Percentiles rank a stretch among this genome's conserved stretches.
Evolutionary conservation across 37 sponge, comb jelly and placozoan genomes (phyloP).

Genomic region (Cliona cf. orientalis): DNA sequence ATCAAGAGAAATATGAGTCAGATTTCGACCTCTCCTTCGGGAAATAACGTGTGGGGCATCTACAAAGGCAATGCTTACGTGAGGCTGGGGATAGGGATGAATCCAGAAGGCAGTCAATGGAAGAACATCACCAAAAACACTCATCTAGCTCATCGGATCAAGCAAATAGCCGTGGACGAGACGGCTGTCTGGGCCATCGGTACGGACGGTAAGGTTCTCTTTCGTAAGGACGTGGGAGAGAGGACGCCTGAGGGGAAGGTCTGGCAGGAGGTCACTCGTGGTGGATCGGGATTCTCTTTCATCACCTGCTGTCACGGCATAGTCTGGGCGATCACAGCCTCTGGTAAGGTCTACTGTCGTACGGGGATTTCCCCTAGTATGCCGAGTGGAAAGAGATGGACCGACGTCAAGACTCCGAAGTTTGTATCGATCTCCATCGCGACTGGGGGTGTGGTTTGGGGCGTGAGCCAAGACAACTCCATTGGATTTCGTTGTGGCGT

Average conservation of each 20-base stretch:
- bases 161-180: constrained; percentile 50
- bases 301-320: constrained; percentile 42
- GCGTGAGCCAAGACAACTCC: constrained; percentile 43
- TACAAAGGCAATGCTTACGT: constrained; percentile 57
- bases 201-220: constrained; percentile 52
- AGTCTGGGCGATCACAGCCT: constrained; percentile 43
- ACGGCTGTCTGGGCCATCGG: constrained; percentile 56
- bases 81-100: constrained; percentile 52
- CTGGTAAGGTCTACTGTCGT: constrained; percentile 39
- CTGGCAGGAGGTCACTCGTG: constrained; percentile 51
- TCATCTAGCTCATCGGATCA: constrained; percentile 16
- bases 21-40: constrained; percentile 55
- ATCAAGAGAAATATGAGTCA: constrained; percentile 44
- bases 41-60: constrained; percentile 65
- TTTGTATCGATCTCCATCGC: constrained; percentile 45
- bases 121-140: constrained; percentile 36
- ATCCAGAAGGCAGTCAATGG: constrained; percentile 51
- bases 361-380: constrained; percentile 36
- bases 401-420: constrained; percentile 36
- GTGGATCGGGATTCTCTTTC: constrained; percentile 15
- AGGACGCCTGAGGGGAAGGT: constrained; percentile 45
- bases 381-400: constrained; percentile 54
- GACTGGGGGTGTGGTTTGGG: constrained; percentile 65
- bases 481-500: constrained; percentile 73
- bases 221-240: constrained; percentile 56